Evolutionary conservation across 2,113 vertebrate species (phyloP), one percentile per base, ranked within the genome.

Genomic region (Lipophrys pholis): DNA sequence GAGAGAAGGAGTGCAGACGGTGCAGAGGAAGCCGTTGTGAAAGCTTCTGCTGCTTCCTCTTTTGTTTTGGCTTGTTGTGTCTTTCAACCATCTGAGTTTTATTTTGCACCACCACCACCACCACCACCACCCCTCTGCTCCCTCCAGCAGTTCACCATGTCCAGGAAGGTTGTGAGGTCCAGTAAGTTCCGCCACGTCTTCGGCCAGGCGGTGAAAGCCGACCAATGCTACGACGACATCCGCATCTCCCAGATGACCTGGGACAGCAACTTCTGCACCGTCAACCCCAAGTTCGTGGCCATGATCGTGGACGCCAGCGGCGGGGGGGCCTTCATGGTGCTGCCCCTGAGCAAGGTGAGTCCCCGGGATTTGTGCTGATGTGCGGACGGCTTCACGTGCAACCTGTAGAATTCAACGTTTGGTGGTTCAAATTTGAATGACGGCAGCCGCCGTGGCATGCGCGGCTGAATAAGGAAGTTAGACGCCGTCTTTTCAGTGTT

Each of bases 151-250:
- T 83, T 90, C 89, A 90, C 77, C 83, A 97, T 97, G 96, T 95
- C 94, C 83, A 92, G 93, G 69, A 95, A 94, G 86, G 95, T 97
- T 61, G 96, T 97, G 54, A 94, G 96, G 74, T 65, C 83, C 93
- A 97, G 96, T 66, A 97, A 97, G 91, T 97, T 97, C 87, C 96
- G 96, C 8, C 96, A 97, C 0, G 96, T 97, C 77, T 97, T 96
- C 11, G 96, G 96, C 11, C 95, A 97, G 90, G 93, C 87, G 0
- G 80, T 93, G 71, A 97, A 97, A 84, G 90, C 95, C 0, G 96
- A 97, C 86, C 96, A 96, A 73, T 97, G 96, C 85, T 97, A 97
- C 64, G 96, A 97, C 55, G 96, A 97, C 78, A 96, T 97, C 74
- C 91, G 96, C 0, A 96, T 97, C 84, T 96, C 96, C 35, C 96